These are phyloP conservation scores for Gordius sp. DNA, from an alignment of 2,888 invertebrate species.

Conservation along the genomic window DNA sequence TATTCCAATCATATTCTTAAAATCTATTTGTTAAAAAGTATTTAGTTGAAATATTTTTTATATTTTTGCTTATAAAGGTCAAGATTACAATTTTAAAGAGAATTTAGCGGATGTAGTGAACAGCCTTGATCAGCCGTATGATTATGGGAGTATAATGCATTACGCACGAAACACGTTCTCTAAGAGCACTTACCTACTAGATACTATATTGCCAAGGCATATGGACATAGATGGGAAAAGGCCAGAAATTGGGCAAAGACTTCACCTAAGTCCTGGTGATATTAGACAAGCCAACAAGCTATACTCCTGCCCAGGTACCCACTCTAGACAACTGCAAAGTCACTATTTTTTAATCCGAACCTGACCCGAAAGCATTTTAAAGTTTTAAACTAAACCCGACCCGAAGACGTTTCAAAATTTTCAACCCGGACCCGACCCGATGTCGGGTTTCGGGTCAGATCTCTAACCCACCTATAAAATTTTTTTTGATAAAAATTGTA, in stretches of 20 bases:
- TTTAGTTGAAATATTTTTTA: not conserved
- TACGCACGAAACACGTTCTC: conserved; percentile 93
- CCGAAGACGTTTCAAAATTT: no score
- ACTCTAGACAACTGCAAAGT: no score
- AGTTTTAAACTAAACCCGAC: no score
- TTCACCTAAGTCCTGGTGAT: conserved; percentile 68
- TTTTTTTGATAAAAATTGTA: no score
- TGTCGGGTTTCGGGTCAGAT: no score
- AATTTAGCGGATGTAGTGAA: conserved; percentile 89
- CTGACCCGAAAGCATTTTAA: no score
- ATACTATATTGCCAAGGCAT: conserved; percentile 61
- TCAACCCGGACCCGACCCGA: no score
- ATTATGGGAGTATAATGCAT: conserved; percentile 95
- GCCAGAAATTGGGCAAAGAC: conserved; percentile 83
- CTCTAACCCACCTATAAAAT: no score
- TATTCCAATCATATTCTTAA: not conserved
- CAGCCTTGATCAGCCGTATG: conserved; percentile 72
- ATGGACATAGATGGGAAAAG: conserved; percentile 28
- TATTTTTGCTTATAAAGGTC: no score
- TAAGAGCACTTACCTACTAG: conserved; percentile 65
- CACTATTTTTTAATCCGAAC: no score
- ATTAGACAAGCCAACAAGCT: conserved; percentile 82
- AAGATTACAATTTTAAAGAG: conserved; percentile 97
- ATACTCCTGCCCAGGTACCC: conserved; percentile 77
- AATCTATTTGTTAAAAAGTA: not conserved